Evolutionary conservation across 2,888 invertebrate genomes (phyloP), one percentile per base, ranked within the genome.

Genomic region (Drosophila maculinotata): DNA sequence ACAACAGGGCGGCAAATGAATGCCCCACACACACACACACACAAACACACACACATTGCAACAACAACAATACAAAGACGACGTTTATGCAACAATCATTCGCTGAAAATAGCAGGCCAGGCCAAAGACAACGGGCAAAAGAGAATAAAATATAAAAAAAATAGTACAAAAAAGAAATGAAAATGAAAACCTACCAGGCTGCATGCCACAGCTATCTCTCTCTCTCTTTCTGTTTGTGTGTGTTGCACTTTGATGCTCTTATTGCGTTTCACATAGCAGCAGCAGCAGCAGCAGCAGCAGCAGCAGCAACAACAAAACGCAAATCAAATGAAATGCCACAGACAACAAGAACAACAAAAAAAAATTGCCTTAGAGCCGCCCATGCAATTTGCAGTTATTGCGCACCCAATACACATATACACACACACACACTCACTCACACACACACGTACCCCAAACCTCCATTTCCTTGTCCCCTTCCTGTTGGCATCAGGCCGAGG

Each of bases 81-180:
- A 82, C 81, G 81, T 87, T 82, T 87, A 87, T 82, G 81, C 81
- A 87, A 87, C 81, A 82, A 87, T 87, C 87, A 82, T 82, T 82
- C 87, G 81, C 80, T 79, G 76, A 69, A 78, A 81, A 54, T 81
- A 65, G 51, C 69, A 84, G 62, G 59, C 51, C 51, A 57, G 52
- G 30, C 57, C 62, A 67, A 79, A 66, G 51, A 57, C 54, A 70
- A 62, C 48, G 52, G 39, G 54, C 59, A 33, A 53, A 49, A 53
- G 41, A 41, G 39, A 36, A 59, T 15, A 45, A 45, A 20, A 52
- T 35, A 25, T 30, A 45, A 38, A 14, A 28, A 10, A 52, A 35
- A 15, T 2, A n/a, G 23, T 25, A 35, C 12, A 17, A 41, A 26
- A 33, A 30, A 35, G 23, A 31, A 53, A 70, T 41, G 33, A 41